phyloP scores from a whole-genome alignment of 2,888 invertebrate genomes.

The Epinotia nisella region DNA sequence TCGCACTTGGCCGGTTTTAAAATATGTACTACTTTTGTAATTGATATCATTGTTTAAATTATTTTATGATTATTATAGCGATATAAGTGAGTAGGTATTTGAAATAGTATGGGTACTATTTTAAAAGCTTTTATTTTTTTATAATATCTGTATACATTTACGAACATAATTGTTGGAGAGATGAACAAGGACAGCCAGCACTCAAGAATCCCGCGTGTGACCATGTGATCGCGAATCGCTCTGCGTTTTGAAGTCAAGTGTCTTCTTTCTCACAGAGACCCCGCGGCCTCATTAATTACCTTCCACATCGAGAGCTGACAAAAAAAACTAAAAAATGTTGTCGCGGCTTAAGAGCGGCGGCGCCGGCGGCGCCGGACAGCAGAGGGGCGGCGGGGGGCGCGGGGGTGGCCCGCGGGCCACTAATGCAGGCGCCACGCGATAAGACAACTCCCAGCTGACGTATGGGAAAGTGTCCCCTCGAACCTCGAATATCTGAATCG shows the following conservation, averaged over 20 bases:
- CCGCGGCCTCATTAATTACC: slow-evolving; percentile 79
- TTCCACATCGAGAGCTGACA: slow-evolving; percentile 63
- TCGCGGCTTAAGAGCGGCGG: slow-evolving; percentile 77
- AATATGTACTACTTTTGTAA: too few relatives aligned
- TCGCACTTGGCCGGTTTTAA: too few relatives aligned
- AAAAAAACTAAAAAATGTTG: slow-evolving; percentile 66
- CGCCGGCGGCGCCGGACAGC: slow-evolving; percentile 64
- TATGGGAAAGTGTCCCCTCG: slow-evolving; percentile 68
- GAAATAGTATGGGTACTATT: too few relatives aligned
- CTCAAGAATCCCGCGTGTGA: not conserved
- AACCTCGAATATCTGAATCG: slow-evolving; percentile 47
- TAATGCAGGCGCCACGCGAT: slow-evolving; percentile 69
- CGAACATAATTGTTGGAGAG: not conserved
- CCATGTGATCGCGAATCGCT: slow-evolving; percentile 58
- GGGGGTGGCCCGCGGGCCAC: slow-evolving; percentile 45
- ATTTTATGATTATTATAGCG: too few relatives aligned
- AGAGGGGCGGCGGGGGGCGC: slow-evolving; percentile 21
- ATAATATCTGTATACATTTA: not conserved
- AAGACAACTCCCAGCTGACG: slow-evolving; percentile 55
- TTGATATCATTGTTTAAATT: too few relatives aligned
- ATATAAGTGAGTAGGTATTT: too few relatives aligned
- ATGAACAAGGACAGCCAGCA: not conserved
- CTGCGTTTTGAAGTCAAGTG: slow-evolving; percentile 48
- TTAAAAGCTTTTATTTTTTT: too few relatives aligned
- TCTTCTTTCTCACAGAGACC: slow-evolving; percentile 60